Evolutionary conservation across 2,113 vertebrate genomes (phyloP), one percentile per base, ranked within the genome.

Genomic region (Sander vitreus): DNA sequence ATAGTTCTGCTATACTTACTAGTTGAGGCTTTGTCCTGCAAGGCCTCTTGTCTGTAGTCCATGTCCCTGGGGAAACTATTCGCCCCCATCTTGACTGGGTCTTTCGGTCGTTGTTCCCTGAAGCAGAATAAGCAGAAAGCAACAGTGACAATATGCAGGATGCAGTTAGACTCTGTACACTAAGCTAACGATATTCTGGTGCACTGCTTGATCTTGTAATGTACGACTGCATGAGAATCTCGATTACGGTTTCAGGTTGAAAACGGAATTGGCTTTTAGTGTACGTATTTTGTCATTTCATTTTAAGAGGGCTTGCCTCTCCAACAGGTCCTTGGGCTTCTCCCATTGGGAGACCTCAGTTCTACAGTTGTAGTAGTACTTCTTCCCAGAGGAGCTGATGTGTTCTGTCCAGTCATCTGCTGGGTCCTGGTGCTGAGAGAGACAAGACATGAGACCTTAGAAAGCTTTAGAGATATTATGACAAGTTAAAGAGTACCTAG

Each of bases 341-440:
- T 99, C 98, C 98, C 98, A 99, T 4, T 99, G 98, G 68, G 98
- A 99, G 79, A 99, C 97, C 94, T 99, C 98, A 74, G 98, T 99
- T 91, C 97, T 96, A 94, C 98, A 99, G 95, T 99, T 99, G 93
- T 99, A 99, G 93, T 99, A 99, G 93, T 99, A 99, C 18, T 99
- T 99, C 94, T 99, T 99, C 67, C 98, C 98, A 83, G 98, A 99
- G 79, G 98, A 99, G 94, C 98, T 99, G 94, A 99, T 99, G 93
- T 99, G 98, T 76, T 99, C 98, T 85, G 98, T 99, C 98, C 98
- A 99, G 92, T 99, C 98, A 94, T 99, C 98, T 30, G 97, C 96
- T 94, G 98, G 98, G 90, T 99, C 98, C 9, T 97, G 97, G 81
- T 95, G 93, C 93, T 95, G 90, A 68, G 58, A 84, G 83, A 83